Conservation (phyloP, 2,797 vertebrate species). For the Melanotaenia maccullochi region DNA sequence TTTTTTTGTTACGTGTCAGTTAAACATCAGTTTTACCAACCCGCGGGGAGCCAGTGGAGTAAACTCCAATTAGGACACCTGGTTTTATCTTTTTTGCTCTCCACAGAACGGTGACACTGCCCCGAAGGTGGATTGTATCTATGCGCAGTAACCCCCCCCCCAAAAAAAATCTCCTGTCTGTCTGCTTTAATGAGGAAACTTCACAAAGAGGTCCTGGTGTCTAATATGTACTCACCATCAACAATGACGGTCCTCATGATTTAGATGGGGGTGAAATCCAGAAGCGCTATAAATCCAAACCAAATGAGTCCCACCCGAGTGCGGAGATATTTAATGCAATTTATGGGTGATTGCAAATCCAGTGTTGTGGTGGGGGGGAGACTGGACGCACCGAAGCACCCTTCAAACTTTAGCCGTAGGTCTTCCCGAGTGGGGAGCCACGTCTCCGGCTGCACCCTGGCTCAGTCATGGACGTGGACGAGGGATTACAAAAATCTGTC, state of each 20-base stretch:
- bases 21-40: constrained; percentile 32
- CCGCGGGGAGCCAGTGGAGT: constrained; percentile 39
- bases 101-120: constrained; percentile 32
- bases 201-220: constrained; percentile 43
- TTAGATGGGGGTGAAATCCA: constrained; percentile 72
- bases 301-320: constrained; percentile 60
- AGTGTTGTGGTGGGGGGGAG: constrained; percentile 48
- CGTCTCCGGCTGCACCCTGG: constrained; percentile 79
- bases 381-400: constrained; percentile 55
- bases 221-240: constrained; percentile 78
- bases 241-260: constrained; percentile 83
- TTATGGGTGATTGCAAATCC: constrained; percentile 71
- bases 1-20: constrained; percentile 10
- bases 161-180: constrained; percentile 5
- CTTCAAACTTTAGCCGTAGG: constrained; percentile 84
- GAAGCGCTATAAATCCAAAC: constrained; percentile 75
- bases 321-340: constrained; percentile 61
- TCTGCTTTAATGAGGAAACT: constrained; percentile 50
- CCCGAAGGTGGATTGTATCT: constrained; percentile 25
- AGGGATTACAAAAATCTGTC: constrained; percentile 48
- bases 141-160: constrained; percentile 56
- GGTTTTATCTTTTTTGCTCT: constrained; percentile 42
- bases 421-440: constrained; percentile 81
- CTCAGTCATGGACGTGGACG: constrained; percentile 81
- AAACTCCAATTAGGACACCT: constrained; percentile 63